Evolutionary conservation across 2,797 vertebrate genomes (phyloP).

Genomic region (Anguilla obscura): DNA sequence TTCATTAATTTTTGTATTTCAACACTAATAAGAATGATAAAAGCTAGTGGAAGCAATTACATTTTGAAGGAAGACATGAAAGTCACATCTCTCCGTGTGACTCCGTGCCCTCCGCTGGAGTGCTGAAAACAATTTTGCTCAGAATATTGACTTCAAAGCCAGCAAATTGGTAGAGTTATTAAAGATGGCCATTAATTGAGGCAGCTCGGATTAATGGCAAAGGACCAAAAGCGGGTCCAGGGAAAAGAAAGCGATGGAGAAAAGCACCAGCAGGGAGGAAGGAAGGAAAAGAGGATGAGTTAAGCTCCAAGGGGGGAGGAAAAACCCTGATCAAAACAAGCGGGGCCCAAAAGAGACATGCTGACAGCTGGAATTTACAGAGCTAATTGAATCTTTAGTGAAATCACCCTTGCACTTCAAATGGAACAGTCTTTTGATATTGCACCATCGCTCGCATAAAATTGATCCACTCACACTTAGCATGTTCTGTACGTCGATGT

Average conservation of each 20-base stretch:
- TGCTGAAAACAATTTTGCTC: conserved; percentile 33
- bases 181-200: conserved; percentile 58
- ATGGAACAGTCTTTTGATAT: conserved; percentile 54
- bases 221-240: conserved; percentile 45
- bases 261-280: conserved; percentile 9
- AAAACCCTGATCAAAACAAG: conserved; percentile 53
- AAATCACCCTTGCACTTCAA: conserved; percentile 32
- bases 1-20: conserved; percentile 24
- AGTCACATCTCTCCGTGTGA: conserved; percentile 41
- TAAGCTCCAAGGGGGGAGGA: conserved; percentile 34
- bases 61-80: conserved; percentile 54
- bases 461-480: not conserved
- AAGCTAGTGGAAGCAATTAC: conserved; percentile 39
- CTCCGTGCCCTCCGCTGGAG: conserved; percentile 43
- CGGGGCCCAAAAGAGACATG: conserved; percentile 45
- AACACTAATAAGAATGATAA: conserved; percentile 34
- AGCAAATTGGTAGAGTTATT: conserved; percentile 54
- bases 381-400: conserved; percentile 48
- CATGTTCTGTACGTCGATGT: not conserved
- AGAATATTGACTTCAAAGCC: conserved; percentile 59
- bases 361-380: conserved; percentile 45
- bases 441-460: conserved; percentile 44
- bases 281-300: conserved; percentile 35
- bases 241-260: conserved; percentile 44
- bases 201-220: conserved; percentile 58